Conservation (phyloP, 2,113 vertebrate genomes). For the Xyrauchen texanus region DNA sequence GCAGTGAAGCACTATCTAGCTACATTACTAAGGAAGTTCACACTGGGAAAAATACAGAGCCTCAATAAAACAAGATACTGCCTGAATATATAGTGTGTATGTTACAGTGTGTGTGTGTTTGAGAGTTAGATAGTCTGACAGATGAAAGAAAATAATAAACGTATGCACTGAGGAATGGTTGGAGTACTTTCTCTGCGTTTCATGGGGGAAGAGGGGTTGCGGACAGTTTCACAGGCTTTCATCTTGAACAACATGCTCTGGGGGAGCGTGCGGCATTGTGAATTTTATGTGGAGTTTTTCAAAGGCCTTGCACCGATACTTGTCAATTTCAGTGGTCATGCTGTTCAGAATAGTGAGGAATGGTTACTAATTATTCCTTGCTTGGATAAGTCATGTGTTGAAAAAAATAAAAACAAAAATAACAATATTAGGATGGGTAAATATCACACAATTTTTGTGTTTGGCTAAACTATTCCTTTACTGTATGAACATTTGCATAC, state of each 20-base stretch:
- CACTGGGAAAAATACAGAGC: slow-evolving; percentile 49
- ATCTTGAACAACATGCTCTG: slow-evolving; percentile 73
- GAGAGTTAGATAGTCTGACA: slow-evolving; percentile 11
- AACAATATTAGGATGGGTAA: no score
- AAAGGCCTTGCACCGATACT: slow-evolving; percentile 59
- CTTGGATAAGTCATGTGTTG: no score
- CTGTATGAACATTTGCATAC: no score
- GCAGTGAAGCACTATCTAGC: slow-evolving; percentile 72
- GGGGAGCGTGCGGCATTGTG: slow-evolving; percentile 69
- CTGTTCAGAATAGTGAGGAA: slow-evolving; percentile 16
- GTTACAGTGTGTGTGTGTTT: slow-evolving; percentile 7
- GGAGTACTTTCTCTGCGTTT: slow-evolving; percentile 70
- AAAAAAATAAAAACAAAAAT: no score
- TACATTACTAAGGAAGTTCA: slow-evolving; percentile 73
- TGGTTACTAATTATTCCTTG: slow-evolving; percentile 12
- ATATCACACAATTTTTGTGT: no score
- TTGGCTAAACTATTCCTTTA: no score
- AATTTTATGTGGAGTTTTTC: slow-evolving; percentile 73
- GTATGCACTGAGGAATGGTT: slow-evolving; percentile 67
- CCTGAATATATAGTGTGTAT: not conserved
- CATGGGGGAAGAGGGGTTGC: slow-evolving; percentile 59
- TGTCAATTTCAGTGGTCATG: slow-evolving; percentile 6
- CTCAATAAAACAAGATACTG: slow-evolving; percentile 16
- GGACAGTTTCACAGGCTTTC: slow-evolving; percentile 72
- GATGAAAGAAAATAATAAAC: slow-evolving; percentile 57